Evolutionary conservation across 2,888 invertebrate genomes (phyloP).

Genomic region (Drosophila glabriapex): DNA sequence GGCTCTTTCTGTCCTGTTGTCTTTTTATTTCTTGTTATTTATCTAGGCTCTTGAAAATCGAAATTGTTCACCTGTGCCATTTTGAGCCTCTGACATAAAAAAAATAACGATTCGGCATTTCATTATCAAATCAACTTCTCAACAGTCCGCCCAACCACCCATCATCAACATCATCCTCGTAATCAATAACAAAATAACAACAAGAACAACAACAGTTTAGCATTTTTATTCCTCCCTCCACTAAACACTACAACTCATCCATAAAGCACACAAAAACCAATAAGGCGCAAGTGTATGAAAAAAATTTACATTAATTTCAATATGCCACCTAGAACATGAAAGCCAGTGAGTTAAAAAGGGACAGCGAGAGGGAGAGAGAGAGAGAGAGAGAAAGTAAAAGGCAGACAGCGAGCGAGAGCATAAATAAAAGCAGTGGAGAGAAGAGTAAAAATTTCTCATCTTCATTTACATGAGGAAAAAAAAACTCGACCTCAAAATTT

Average conservation of each 20-base stretch:
- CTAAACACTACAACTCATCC: neutral
- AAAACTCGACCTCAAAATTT: slow-evolving; percentile 62
- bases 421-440: slow-evolving; percentile 15
- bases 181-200: slow-evolving; percentile 42
- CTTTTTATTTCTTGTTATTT: slow-evolving; percentile 4
- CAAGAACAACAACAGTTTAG: slow-evolving; percentile 27
- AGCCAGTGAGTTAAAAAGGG: neutral
- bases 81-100: slow-evolving; percentile 15
- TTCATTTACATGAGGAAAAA: slow-evolving; percentile 48
- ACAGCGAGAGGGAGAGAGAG: neutral
- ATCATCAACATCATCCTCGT: slow-evolving; percentile 27
- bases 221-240: slow-evolving; percentile 1
- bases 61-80: slow-evolving; percentile 40
- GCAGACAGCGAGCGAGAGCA: slow-evolving; percentile 1
- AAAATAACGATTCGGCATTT: slow-evolving; percentile 37
- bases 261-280: slow-evolving; percentile 25
- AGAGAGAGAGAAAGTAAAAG: slow-evolving; percentile 10
- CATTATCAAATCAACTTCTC: slow-evolving; percentile 50
- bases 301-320: slow-evolving; percentile 69
- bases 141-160: neutral
- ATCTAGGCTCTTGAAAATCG: slow-evolving; percentile 21
- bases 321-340: slow-evolving; percentile 47
- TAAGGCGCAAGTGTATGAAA: slow-evolving; percentile 54
- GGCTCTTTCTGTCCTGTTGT: neutral
- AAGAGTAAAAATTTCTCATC: slow-evolving; percentile 46